Evolutionary conservation across 2,888 invertebrate species (phyloP), one percentile per base, ranked within the genome.

Genomic region (Electrophaes corylata): DNA sequence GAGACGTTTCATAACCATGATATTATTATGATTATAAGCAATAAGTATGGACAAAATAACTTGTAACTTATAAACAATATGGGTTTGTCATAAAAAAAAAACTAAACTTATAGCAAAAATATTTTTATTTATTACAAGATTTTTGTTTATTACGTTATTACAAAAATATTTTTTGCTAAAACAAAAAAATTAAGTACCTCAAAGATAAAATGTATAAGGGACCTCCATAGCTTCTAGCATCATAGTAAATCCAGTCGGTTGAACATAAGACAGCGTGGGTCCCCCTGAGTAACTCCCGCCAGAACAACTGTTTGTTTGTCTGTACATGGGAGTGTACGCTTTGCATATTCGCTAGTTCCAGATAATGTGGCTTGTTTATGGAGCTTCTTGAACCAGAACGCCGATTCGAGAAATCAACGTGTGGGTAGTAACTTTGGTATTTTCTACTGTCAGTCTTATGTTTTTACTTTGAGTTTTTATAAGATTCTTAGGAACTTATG

Each of bases 291-390:
- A 76, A 75, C 78, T 78, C 81, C 71, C 79, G 78, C 43, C 43
- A 78, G 83, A 88, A 86, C 89, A 88, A 90, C 90, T 88, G 90
- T 82, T 88, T 88, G 88, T 87, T 84, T 84, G 87, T 83, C 78
- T 80, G 79, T 76, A 60, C 74, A 77, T 77, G 78, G 76, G 79
- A 77, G 76, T 43, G 43, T 79, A 64, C 55, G 41, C 64, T 65
- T 60, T 67, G 59, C 64, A 66, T 65, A 67, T 64, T 65, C 62
- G 54, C 57, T 64, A 57, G 45, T 51, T 51, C 33, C 20, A 56
- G 50, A 41, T 55, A 47, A 51, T 60, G 60, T 41, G 29, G 31
- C 26, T 51, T 54, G 43, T 57, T 54, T 57, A 50, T 57, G 31
- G 40, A 31, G 39, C 39, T 58, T n/a, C 59, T 53, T 48, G 44